Evolutionary conservation across 2,797 vertebrate species (phyloP).

Genomic region (Diglossa cyanea): DNA sequence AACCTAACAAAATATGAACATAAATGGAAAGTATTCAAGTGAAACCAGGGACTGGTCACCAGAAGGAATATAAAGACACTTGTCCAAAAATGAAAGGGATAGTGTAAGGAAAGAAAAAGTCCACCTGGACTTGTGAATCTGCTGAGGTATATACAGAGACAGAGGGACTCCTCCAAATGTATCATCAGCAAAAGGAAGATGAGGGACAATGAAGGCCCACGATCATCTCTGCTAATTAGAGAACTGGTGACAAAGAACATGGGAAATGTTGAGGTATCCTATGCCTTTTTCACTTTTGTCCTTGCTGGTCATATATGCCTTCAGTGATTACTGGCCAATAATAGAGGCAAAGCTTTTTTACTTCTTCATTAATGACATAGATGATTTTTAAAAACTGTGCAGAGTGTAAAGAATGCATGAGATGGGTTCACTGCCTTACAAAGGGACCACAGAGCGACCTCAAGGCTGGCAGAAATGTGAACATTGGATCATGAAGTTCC

Average conservation of each 20-base stretch:
- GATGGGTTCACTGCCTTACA: not conserved
- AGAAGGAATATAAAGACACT: not conserved
- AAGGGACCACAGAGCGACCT: not conserved
- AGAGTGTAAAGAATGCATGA: not conserved
- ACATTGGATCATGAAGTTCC: accelerated
- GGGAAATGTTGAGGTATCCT: not conserved
- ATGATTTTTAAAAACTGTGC: not conserved
- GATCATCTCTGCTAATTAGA: not conserved
- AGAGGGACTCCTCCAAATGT: not conserved
- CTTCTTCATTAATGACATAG: not conserved
- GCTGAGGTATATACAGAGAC: not conserved
- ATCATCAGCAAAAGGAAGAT: not conserved
- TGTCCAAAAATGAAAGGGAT: accelerated
- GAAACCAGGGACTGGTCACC: not conserved
- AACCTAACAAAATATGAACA: not conserved
- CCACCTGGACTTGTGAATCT: not conserved
- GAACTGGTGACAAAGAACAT: not conserved
- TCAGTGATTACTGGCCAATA: not conserved
- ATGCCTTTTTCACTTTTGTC: not conserved
- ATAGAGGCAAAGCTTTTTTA: not conserved
- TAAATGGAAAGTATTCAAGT: not conserved
- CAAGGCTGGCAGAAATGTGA: not conserved
- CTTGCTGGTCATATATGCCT: not conserved
- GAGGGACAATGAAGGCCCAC: not conserved
- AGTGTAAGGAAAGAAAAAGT: not conserved